These are phyloP conservation scores for Pollenia griseotomentosa DNA, from an alignment of 2,888 invertebrate genomes.

Conservation along the genomic window DNA sequence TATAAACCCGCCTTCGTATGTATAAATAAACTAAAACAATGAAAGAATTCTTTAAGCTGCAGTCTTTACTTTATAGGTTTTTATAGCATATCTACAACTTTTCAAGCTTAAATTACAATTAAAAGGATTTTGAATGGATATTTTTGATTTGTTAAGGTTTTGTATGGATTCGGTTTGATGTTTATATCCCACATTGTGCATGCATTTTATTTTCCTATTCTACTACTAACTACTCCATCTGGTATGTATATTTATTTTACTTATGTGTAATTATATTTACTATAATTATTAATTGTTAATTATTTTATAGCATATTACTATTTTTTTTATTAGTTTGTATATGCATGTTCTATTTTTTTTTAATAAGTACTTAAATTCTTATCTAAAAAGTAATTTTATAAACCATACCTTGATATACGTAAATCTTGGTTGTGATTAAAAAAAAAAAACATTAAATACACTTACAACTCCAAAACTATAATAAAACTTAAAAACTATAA, in stretches of 20 bases:
- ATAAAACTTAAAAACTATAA: not conserved
- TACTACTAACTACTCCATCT: not conserved
- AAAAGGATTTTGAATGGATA: too few relatives aligned
- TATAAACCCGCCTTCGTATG: too few relatives aligned
- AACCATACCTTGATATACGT: conserved; percentile 56
- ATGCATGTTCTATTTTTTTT: conserved; percentile 14
- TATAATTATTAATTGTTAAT: not conserved
- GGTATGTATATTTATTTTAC: conserved; percentile 35
- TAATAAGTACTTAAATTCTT: not conserved
- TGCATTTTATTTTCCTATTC: conserved; percentile 7
- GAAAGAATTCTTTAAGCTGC: too few relatives aligned
- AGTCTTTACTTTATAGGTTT: too few relatives aligned
- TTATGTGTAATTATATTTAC: not conserved
- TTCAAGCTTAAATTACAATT: too few relatives aligned
- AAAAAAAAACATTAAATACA: conserved; percentile 33
- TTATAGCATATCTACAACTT: too few relatives aligned
- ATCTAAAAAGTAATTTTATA: not conserved
- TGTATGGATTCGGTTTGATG: conserved; percentile 20
- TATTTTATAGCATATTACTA: too few relatives aligned
- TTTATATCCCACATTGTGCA: conserved; percentile 29
- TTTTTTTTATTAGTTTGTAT: too few relatives aligned
- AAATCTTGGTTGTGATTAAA: conserved; percentile 73
- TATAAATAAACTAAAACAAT: too few relatives aligned
- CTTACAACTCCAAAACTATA: not conserved
- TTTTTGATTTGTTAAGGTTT: not conserved